Conservation (phyloP, 2,113 vertebrate genomes). For the Rhea pennata region DNA sequence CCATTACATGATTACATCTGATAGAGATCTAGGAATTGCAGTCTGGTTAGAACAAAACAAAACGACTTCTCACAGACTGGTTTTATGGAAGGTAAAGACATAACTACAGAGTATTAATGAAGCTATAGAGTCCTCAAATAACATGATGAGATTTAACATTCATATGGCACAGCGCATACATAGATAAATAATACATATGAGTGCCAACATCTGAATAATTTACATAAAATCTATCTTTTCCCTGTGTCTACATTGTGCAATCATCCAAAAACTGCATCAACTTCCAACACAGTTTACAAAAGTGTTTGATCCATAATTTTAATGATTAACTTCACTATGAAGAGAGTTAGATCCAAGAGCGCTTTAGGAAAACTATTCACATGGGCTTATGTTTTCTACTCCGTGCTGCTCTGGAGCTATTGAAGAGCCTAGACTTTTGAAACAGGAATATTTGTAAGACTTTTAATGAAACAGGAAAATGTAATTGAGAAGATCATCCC, state of each 20-base stretch:
- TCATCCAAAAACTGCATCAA: neutral
- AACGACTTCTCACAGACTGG: neutral
- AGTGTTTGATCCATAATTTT: neutral
- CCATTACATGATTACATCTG: neutral
- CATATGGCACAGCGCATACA: neutral
- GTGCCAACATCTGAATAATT: neutral
- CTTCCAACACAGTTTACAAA: neutral
- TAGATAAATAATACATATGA: constrained; percentile 1
- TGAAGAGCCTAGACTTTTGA: neutral
- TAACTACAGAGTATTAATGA: neutral
- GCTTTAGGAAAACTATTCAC: neutral
- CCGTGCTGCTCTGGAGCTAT: neutral
- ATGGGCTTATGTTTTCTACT: neutral
- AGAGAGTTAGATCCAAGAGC: neutral
- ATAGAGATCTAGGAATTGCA: neutral
- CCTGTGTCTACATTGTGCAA: neutral
- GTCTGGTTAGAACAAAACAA: neutral
- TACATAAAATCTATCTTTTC: neutral
- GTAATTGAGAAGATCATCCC: neutral
- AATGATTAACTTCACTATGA: neutral
- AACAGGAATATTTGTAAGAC: neutral
- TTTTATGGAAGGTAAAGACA: neutral
- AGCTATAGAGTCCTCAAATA: constrained; percentile 24
- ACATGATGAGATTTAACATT: neutral
- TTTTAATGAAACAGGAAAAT: neutral